Evolutionary conservation across 2,797 vertebrate genomes (phyloP), one percentile per base, ranked within the genome.

Genomic region (Ammospiza maritima): DNA sequence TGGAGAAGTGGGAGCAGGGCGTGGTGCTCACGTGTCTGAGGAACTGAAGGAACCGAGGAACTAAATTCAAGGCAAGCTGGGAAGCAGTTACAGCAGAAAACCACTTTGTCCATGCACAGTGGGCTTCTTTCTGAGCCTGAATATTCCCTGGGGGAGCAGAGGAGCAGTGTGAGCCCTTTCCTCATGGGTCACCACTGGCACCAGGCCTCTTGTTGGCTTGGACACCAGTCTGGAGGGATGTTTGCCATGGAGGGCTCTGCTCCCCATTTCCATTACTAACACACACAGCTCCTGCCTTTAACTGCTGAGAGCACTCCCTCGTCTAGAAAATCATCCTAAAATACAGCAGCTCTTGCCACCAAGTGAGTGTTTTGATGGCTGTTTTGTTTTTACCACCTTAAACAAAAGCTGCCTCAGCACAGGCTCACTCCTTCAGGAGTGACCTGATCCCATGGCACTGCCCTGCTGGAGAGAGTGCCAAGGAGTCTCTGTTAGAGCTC

Each of bases 371-470:
- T 84, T 47, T 0, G 4, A 17, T 66, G 73, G 47, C 45, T 77
- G 0, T 14, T 53, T 20, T 22, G 16, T 64, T 78, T 77, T 56
- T 45, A 26, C 5, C 48, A 32, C 45, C n/a, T 56, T 30, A 9
- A 7, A 34, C 13, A 53, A 44, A 25, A 86, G 47, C 50, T 72
- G 34, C 4, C 0, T 57, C 44, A 57, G 45, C 62, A 8, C 0
- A 0, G 1, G 62, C 38, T n/a, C 26, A 1, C 32, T 69, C 45
- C 16, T 53, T 47, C 26, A 23, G 75, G 50, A 62, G 56, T 1
- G 1, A 13, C 0, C 2, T 27, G 60, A 75, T 36, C 42, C 0
- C 0, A 1, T 2, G 29, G 21, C 16, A 3, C 54, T 86, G 50
- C 66, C 30, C 23, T 34, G 66, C 53, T 54, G 77, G 48, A 92